These are phyloP conservation scores for Acanthisitta chloris DNA, from an alignment of 2,113 vertebrate species.

Conservation along the genomic window DNA sequence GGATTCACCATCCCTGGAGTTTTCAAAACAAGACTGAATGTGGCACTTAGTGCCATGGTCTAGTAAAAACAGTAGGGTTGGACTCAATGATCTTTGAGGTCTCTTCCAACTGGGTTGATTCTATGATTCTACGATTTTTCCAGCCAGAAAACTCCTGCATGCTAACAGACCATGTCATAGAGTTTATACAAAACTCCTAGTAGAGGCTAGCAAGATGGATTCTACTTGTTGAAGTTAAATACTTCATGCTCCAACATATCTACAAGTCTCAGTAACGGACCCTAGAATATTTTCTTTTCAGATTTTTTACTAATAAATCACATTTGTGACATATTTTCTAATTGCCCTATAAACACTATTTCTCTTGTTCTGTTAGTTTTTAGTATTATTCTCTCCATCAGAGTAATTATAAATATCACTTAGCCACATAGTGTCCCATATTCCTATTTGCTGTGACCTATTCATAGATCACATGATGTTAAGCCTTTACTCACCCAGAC, in stretches of 20 bases:
- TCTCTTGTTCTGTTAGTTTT: background rate
- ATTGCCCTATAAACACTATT: background rate
- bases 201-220: background rate
- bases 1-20: too few relatives aligned
- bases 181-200: background rate
- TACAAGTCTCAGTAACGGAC: background rate
- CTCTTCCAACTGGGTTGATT: too few relatives aligned
- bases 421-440: background rate
- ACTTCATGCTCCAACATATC: background rate
- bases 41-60: too few relatives aligned
- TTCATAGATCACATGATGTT: rapidly evolving
- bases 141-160: background rate
- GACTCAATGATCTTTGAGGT: too few relatives aligned
- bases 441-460: background rate
- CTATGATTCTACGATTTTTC: too few relatives aligned
- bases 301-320: background rate
- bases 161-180: background rate
- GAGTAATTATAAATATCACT: background rate
- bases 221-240: background rate
- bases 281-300: background rate
- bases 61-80: too few relatives aligned
- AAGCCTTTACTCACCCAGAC: background rate
- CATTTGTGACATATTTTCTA: background rate
- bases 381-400: background rate
- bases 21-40: too few relatives aligned